phyloP scores from a whole-genome alignment of 2,113 vertebrate genomes.

The Promerops cafer region DNA sequence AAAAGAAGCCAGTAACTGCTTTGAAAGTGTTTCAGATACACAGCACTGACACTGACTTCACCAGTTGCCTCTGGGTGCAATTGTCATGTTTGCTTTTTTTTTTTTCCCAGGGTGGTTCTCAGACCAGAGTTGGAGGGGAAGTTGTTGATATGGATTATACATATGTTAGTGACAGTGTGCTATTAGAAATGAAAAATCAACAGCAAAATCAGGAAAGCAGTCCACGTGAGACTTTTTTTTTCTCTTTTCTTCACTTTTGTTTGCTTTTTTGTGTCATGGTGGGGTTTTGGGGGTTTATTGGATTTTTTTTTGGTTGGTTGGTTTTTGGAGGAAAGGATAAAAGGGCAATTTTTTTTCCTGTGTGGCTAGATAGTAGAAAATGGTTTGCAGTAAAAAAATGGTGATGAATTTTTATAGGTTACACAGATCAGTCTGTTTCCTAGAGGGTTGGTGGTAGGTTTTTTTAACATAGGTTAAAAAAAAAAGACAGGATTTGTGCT shows the following conservation, averaged over 20 bases:
- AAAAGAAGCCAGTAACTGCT: background rate
- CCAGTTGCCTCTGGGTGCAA: background rate
- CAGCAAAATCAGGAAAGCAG: slow-evolving; percentile 41
- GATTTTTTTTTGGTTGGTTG: background rate
- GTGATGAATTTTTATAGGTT: background rate
- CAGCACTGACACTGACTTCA: background rate
- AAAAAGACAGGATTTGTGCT: background rate
- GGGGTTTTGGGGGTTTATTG: background rate
- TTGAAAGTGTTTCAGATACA: background rate
- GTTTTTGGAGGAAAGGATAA: background rate
- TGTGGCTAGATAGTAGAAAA: background rate
- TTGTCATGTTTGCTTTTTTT: background rate
- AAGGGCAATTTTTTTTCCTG: background rate
- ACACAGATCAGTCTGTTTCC: background rate
- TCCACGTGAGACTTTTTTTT: slow-evolving; percentile 59
- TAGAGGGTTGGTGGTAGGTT: background rate
- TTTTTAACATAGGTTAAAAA: background rate
- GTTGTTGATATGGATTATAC: slow-evolving; percentile 85
- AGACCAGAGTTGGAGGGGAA: slow-evolving; percentile 66
- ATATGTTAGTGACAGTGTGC: slow-evolving; percentile 85
- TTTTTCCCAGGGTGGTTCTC: slow-evolving; percentile 45
- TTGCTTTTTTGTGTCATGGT: background rate
- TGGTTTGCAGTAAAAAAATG: background rate
- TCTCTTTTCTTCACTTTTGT: background rate
- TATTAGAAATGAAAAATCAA: slow-evolving; percentile 71